Base-by-base conservation (phyloP, 2,888 invertebrate genomes). In the Cyrtodaria siliqua region DNA sequence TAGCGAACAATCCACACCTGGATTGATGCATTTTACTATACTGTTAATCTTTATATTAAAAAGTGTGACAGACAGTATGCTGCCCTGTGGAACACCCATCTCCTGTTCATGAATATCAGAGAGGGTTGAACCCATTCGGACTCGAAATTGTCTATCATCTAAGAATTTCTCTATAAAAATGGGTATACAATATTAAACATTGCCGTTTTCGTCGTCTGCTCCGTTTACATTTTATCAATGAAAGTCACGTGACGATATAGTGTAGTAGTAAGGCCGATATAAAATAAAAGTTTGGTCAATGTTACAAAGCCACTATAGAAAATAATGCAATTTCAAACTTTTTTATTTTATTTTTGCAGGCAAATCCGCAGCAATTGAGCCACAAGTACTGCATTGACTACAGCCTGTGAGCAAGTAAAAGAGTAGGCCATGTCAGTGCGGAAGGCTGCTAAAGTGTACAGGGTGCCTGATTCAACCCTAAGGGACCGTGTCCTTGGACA, bases 401-500 rank as follows among this genome's bases (percentile, higher is more conserved):
- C 61, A 50, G 74, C 74, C 16, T 74, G 69, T 23, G 42, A 26
- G n/a, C 1, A 33, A n/a, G 42, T 56, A 0, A 63, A n/a, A 16
- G 63, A 69, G 18, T 16, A 38, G 6, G 52, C 59, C 8, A 57
- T 69, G 59, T 53, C 74, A n/a, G 60, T 59, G 12, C 24, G 16
- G 20, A 50, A 55, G 14, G 74, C 67, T 2, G 16, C 62, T 1
- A 67, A 18, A 18, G 12, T 57, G 16, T 69, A 42, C 20, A 20
- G 38, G 16, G 42, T 74, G 0, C 69, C 63, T 8, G 20, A n/a
- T 1, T 56, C 26, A 8, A 69, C 74, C 8, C 59, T 74, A 0
- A 27, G 69, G 14, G 74, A 74, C 24, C 18, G 69, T n/a, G 24
- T 63, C 0, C 18, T 38, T 12, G 74, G 74, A 0, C 62, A 47